A percentile compares a stretch with the other conserved stretches of the same genome.
Conservation (phyloP, 2,888 invertebrate species). For the Platycheirus albimanus region DNA sequence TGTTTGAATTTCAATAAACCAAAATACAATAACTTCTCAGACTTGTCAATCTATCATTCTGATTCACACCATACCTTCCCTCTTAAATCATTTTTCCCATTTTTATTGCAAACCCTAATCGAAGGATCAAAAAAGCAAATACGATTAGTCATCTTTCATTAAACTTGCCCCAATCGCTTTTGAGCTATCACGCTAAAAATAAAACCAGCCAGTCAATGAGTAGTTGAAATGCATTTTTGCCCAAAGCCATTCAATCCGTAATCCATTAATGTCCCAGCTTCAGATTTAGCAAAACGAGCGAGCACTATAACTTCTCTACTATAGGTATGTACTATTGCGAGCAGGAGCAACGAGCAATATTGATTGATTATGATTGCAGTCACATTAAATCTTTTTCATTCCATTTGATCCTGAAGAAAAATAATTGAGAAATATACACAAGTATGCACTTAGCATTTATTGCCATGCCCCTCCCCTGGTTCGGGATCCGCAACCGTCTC, state of each 20-base stretch:
- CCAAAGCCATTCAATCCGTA: slow-evolving; percentile 44
- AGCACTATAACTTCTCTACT: background rate
- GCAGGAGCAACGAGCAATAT: slow-evolving; percentile 53
- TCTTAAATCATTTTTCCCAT: too few relatives aligned
- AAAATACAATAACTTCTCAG: too few relatives aligned
- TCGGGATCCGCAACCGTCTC: slow-evolving; percentile 54
- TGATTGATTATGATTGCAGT: slow-evolving; percentile 75
- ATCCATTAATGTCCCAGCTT: slow-evolving; percentile 62
- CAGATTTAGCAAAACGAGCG: background rate
- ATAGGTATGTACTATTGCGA: too few relatives aligned
- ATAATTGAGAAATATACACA: slow-evolving; percentile 75
- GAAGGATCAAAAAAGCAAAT: background rate
- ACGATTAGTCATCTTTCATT: background rate
- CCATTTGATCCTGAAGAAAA: slow-evolving; percentile 74
- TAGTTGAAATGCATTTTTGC: slow-evolving; percentile 40
- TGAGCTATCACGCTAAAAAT: too few relatives aligned
- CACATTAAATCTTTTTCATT: slow-evolving; percentile 75
- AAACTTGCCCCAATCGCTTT: background rate
- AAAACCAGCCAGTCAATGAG: slow-evolving; percentile 44
- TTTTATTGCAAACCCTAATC: too few relatives aligned
- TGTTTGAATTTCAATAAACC: too few relatives aligned
- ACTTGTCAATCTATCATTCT: too few relatives aligned
- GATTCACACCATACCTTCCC: too few relatives aligned
- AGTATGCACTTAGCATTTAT: slow-evolving; percentile 75
- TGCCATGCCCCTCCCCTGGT: slow-evolving; percentile 29